phyloP scores from a whole-genome alignment of 2,797 vertebrate species.

The Pantherophis alleghaniensis region DNA sequence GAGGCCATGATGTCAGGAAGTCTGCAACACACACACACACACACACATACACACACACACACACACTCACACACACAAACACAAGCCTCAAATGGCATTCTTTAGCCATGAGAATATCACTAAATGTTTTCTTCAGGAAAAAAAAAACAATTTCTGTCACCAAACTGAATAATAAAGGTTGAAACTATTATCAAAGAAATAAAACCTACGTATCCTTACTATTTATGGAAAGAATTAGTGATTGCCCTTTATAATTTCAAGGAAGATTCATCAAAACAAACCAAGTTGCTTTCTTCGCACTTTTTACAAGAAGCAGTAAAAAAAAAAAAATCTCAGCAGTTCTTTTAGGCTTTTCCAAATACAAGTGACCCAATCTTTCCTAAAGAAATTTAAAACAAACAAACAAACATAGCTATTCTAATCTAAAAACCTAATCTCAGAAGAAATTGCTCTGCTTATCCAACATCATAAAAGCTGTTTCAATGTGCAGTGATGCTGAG shows the following conservation, averaged over 20 bases:
- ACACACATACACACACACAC: neutral
- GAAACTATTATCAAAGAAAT: neutral
- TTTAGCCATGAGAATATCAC: neutral
- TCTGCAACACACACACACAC: neutral
- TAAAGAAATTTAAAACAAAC: slow-evolving; percentile 23
- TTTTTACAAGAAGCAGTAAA: slow-evolving; percentile 48
- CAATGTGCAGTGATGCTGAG: slow-evolving; percentile 53
- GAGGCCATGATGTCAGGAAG: neutral
- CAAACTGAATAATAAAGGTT: neutral
- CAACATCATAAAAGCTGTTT: slow-evolving; percentile 50
- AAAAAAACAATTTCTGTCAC: neutral
- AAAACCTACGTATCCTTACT: neutral
- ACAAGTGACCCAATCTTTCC: slow-evolving; percentile 21
- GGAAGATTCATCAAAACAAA: slow-evolving; percentile 48
- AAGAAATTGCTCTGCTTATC: slow-evolving; percentile 52
- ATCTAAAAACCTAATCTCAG: slow-evolving; percentile 56
- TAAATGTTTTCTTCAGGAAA: neutral
- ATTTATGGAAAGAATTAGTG: neutral
- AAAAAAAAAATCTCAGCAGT: slow-evolving; percentile 51
- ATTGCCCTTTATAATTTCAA: slow-evolving; percentile 42
- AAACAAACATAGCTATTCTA: slow-evolving; percentile 41
- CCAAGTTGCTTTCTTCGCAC: slow-evolving; percentile 42
- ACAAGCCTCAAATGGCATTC: neutral
- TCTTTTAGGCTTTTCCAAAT: slow-evolving; percentile 29
- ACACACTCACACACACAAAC: too few species aligned